Percentiles rank a stretch among this genome's conserved stretches.
Evolutionary conservation across 2,797 vertebrate species (phyloP).

Genomic region (Adelosebastes latens): DNA sequence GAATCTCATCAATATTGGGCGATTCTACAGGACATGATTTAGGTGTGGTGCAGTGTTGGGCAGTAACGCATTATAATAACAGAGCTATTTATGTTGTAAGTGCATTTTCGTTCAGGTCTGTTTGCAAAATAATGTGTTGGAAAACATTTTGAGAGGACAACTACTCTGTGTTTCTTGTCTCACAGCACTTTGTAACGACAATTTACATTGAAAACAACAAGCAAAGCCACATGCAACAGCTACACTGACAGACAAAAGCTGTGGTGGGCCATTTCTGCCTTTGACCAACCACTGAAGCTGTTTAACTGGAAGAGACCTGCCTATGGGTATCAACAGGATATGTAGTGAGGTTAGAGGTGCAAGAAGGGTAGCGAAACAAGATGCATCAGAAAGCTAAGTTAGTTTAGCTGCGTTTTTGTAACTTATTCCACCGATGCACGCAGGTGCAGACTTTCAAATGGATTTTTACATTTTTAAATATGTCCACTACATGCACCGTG

Average conservation of each 20-base stretch:
- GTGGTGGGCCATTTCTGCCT: neutral
- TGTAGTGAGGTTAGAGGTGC: neutral
- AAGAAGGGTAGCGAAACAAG: accelerated
- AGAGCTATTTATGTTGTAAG: no score
- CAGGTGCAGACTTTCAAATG: neutral
- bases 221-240: neutral
- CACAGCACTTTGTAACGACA: neutral
- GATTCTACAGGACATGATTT: no score
- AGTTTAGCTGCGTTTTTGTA: neutral
- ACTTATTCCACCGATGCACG: neutral
- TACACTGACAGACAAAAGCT: neutral
- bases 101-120: no score
- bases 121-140: no score
- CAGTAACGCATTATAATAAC: no score
- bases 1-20: no score
- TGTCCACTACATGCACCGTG: neutral
- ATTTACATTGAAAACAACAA: neutral
- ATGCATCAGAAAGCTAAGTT: neutral
- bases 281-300: constrained; percentile 25
- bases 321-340: neutral
- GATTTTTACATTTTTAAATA: no score
- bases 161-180: neutral
- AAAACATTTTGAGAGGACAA: no score
- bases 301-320: neutral
- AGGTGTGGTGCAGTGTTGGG: no score